Conservation (phyloP, 2,797 vertebrate species). For the Ara ararauna region DNA sequence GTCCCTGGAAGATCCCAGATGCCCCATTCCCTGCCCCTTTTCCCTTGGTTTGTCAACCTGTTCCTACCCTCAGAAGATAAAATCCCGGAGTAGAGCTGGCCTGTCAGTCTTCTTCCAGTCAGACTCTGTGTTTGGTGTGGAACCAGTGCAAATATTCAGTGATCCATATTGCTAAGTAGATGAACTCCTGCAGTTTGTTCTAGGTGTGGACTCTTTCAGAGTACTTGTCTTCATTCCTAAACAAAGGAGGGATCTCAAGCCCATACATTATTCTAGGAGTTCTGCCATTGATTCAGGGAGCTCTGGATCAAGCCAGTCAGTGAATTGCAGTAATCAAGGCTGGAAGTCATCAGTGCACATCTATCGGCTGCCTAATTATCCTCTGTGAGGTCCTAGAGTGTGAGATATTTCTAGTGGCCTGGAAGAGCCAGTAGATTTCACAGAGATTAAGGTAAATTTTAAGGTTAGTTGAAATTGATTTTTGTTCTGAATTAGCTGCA, state of each 20-base stretch:
- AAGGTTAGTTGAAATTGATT: slow-evolving; percentile 59
- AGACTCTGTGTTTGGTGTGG: background rate
- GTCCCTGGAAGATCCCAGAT: slow-evolving; percentile 6
- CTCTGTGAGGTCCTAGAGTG: slow-evolving; percentile 56
- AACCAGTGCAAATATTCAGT: slow-evolving; percentile 5
- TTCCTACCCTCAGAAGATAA: background rate
- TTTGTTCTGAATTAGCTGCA: slow-evolving; percentile 30
- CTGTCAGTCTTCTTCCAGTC: background rate
- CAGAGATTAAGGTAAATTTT: slow-evolving; percentile 67
- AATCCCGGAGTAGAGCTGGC: background rate
- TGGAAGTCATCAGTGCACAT: slow-evolving; percentile 52
- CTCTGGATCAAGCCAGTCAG: slow-evolving; percentile 63
- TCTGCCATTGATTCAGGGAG: slow-evolving; percentile 62
- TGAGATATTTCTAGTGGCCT: slow-evolving; percentile 63
- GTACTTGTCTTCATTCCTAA: slow-evolving; percentile 41
- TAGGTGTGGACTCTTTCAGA: slow-evolving; percentile 42
- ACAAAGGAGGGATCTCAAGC: slow-evolving; percentile 27
- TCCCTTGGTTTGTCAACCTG: background rate
- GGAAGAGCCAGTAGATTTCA: slow-evolving; percentile 69
- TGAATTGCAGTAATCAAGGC: slow-evolving; percentile 52
- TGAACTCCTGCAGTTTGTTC: slow-evolving; percentile 53
- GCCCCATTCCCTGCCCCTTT: background rate
- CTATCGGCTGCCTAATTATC: slow-evolving; percentile 33
- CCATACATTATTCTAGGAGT: slow-evolving; percentile 10
- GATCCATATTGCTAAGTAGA: background rate